Conservation (phyloP, 2,888 invertebrate genomes). For the Euzetes globulus region DNA sequence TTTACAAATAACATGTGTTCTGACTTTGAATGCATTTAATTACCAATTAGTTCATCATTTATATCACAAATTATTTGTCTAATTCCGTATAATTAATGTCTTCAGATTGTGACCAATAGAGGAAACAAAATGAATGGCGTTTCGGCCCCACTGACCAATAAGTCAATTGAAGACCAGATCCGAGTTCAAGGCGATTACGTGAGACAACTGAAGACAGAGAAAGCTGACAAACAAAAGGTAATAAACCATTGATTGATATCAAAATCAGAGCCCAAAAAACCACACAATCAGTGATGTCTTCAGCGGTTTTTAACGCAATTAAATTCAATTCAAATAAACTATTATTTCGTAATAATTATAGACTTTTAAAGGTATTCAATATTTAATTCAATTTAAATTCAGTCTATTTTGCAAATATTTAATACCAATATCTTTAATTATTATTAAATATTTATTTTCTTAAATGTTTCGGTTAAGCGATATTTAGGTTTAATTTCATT, state of each 20-base stretch:
- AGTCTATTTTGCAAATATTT: not conserved
- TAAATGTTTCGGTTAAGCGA: no score
- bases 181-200: slow-evolving; percentile 29
- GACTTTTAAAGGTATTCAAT: not conserved
- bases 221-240: slow-evolving; percentile 34
- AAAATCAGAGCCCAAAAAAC: not conserved
- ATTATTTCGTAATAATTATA: slow-evolving; percentile 2
- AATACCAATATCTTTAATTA: no score
- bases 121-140: not conserved
- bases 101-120: not conserved
- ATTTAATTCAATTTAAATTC: slow-evolving; percentile 10
- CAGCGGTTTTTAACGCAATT: not conserved
- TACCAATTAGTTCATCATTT: no score
- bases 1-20: no score
- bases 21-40: no score
- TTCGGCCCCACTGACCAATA: not conserved
- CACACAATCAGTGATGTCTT: not conserved
- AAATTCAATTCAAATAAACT: not conserved
- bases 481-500: not conserved
- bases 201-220: slow-evolving; percentile 21
- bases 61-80: no score
- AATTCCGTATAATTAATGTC: no score
- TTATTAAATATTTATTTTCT: no score
- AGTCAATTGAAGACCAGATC: slow-evolving; percentile 30
- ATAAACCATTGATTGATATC: not conserved